Evolutionary conservation across 2,888 invertebrate species (phyloP), one percentile per base, ranked within the genome.

Genomic region (Smittia aterrima): DNA sequence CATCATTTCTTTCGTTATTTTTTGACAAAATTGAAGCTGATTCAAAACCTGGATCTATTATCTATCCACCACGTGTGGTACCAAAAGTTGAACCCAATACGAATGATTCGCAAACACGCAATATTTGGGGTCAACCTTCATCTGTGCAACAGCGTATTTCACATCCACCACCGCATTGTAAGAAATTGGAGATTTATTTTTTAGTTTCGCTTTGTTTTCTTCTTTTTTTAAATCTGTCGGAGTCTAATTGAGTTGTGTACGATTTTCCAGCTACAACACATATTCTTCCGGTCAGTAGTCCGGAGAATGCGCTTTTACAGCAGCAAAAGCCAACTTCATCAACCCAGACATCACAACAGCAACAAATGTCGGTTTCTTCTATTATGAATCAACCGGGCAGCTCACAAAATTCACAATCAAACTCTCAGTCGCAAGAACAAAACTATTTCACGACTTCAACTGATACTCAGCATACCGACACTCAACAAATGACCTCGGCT

Each of bases 61-160:
- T 66, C 24, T 75, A 71, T 62, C 70, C 71, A 13, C 70, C 68
- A 4, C 70, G 67, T 18, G 67, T 47, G 85, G 84, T 78, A 84
- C 85, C 85, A 84, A 74, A 84, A 85, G n/a, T 85, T 83, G 76
- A 85, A 85, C 74, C 74, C 53, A 74, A 64, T 66, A 66, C 20
- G 20, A 54, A 72, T 32, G 72, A 54, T 20, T n/a, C 27, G 7
- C 66, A 66, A 40, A 2, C 70, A 22, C 70, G 74, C 18, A 74
- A 74, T 74, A 83, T 82, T 82, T 83, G 77, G 78, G 77, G 75
- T 74, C 77, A 71, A 82, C 72, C 72, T 18, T 25, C 71, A n/a
- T 20, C 62, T 22, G 82, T 82, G 80, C 81, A 81, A 66, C 81
- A 81, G 73, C 82, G 81, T 77, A 79, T 82, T 76, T 79, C 78